phyloP scores from a whole-genome alignment of 92 coral and sea anemone species.

The Zoanthus gigantus region DNA sequence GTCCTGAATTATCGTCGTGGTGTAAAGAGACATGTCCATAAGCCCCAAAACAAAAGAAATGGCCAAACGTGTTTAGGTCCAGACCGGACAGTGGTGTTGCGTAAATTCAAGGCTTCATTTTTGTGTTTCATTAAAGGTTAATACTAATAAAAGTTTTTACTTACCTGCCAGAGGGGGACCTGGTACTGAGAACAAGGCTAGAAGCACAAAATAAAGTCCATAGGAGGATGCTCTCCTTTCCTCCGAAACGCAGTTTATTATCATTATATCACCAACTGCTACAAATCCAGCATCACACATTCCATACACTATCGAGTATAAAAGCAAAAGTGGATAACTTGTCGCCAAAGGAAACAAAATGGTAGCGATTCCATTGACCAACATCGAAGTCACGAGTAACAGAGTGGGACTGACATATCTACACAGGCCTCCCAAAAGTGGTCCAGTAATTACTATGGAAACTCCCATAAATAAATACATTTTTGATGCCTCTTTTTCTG shows the following conservation, averaged over 20 bases:
- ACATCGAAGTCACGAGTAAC: constrained; percentile 51
- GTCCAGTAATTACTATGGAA: constrained; percentile 13
- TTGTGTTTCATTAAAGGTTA: neutral
- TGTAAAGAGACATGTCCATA: too few relatives aligned
- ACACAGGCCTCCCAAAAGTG: constrained; percentile 39
- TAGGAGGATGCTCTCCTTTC: constrained; percentile 37
- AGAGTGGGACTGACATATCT: constrained; percentile 35
- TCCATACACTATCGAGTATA: constrained; percentile 57
- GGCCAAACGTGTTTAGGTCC: too few relatives aligned
- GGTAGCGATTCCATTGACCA: constrained; percentile 55
- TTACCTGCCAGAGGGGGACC: constrained; percentile 45
- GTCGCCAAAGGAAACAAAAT: constrained; percentile 51
- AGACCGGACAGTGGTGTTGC: too few relatives aligned
- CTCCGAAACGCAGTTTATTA: constrained; percentile 38
- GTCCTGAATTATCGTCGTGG: too few relatives aligned
- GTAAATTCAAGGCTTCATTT: neutral
- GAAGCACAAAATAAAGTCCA: constrained; percentile 31
- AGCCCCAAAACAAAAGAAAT: too few relatives aligned
- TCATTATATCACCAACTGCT: constrained; percentile 44
- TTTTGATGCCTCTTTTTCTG: constrained; percentile 26
- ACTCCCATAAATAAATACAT: constrained; percentile 16
- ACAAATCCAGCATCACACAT: constrained; percentile 63
- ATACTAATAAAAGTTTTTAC: neutral
- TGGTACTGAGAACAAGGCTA: constrained; percentile 31
- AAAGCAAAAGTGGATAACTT: constrained; percentile 21